phyloP scores from a whole-genome alignment of 1,140 invertebrate species.

The Heliothis subflexa region DNA sequence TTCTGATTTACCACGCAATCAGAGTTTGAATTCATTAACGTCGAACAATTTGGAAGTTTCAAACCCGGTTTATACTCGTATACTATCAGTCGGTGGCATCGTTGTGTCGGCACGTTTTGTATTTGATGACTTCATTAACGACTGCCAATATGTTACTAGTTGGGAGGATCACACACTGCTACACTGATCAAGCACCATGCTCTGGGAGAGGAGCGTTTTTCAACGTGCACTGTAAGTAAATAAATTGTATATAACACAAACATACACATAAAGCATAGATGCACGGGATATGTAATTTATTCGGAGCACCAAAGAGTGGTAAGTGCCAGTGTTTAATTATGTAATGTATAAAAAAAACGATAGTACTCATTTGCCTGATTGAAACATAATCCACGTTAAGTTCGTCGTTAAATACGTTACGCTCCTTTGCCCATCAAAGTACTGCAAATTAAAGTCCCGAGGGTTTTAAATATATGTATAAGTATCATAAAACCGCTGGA shows the following conservation, averaged over 20 bases:
- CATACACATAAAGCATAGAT: too few species aligned
- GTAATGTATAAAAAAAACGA: not conserved
- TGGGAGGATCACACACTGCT: too few species aligned
- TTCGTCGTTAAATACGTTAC: not conserved
- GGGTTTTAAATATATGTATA: slow-evolving; percentile 28
- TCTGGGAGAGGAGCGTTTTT: too few species aligned
- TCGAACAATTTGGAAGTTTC: not conserved
- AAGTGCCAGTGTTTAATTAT: too few species aligned
- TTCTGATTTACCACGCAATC: not conserved
- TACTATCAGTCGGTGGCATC: not conserved
- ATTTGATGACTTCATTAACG: slow-evolving; percentile 29
- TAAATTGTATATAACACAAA: too few species aligned
- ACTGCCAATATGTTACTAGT: not conserved
- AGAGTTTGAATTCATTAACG: slow-evolving; percentile 10
- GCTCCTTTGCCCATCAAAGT: slow-evolving; percentile 23
- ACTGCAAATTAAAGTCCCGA: slow-evolving; percentile 17
- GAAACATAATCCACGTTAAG: slow-evolving; percentile 3
- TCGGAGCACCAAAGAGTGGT: too few species aligned
- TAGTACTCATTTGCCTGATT: slow-evolving; percentile 10
- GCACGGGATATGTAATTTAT: too few species aligned
- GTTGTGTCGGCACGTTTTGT: slow-evolving; percentile 14
- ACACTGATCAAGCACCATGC: not conserved
- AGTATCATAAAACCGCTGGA: slow-evolving; percentile 26
- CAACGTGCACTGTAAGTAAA: too few species aligned
- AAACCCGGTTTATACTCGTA: not conserved